Conservation (phyloP, 1,140 invertebrate genomes). For the Thrips palmi region DNA sequence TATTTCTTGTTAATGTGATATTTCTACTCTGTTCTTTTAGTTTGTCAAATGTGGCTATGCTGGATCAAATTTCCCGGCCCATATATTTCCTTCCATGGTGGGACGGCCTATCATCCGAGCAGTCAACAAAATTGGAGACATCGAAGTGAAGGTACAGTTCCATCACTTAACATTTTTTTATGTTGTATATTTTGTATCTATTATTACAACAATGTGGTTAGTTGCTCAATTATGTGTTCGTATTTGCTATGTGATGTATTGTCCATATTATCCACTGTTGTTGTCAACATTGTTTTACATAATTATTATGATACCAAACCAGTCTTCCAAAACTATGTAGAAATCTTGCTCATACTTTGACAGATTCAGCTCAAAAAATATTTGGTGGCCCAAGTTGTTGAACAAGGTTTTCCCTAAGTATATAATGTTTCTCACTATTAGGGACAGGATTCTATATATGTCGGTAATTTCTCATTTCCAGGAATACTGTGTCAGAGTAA, state of each 20-base stretch:
- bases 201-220: slow-evolving; percentile 14
- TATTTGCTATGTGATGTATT: slow-evolving; percentile 5
- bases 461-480: slow-evolving; percentile 14
- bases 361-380: no score
- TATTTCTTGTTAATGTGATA: no score
- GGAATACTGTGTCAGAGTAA: slow-evolving; percentile 18
- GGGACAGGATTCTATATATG: no score
- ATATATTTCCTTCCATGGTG: slow-evolving; percentile 98
- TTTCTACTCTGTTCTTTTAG: no score
- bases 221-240: slow-evolving; percentile 5
- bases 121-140: slow-evolving; percentile 93
- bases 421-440: slow-evolving; percentile 11
- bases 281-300: no score
- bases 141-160: slow-evolving; percentile 99
- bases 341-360: no score
- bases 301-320: no score
- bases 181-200: slow-evolving; percentile 13
- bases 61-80: slow-evolving; percentile 94
- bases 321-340: no score
- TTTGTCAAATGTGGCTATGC: slow-evolving; percentile 99
- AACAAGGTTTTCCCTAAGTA: slow-evolving; percentile 8
- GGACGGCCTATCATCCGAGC: slow-evolving; percentile 95
- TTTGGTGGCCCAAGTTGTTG: slow-evolving; percentile 12
- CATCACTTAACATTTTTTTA: slow-evolving; percentile 27
- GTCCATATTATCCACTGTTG: no score